These are phyloP conservation scores for Mamestra brassicae DNA, from an alignment of 2,888 invertebrate genomes.

Conservation along the genomic window DNA sequence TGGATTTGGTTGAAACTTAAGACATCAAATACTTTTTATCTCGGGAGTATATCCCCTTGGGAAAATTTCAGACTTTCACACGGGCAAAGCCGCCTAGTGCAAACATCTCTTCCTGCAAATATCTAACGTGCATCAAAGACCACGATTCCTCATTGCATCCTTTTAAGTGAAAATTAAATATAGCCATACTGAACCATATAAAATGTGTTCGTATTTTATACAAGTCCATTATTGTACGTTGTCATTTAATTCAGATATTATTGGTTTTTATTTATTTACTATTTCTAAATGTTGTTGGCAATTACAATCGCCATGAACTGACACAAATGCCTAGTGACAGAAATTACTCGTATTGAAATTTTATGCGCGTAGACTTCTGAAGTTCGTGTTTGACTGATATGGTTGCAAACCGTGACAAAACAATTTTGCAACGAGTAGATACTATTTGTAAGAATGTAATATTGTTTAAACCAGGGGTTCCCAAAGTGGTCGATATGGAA, in stretches of 20 bases:
- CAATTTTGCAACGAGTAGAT: background rate
- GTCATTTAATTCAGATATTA: constrained; percentile 29
- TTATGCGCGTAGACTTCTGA: constrained; percentile 2
- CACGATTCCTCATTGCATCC: background rate
- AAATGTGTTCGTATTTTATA: constrained; percentile 1
- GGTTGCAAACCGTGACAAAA: background rate
- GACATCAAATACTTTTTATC: too few relatives aligned
- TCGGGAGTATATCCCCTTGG: too few relatives aligned
- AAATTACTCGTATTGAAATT: background rate
- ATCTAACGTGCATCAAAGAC: background rate
- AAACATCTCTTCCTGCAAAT: background rate
- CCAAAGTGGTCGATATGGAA: too few relatives aligned
- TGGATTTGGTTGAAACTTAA: too few relatives aligned
- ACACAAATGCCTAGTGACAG: constrained; percentile 6
- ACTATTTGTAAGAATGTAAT: background rate
- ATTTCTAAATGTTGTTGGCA: background rate
- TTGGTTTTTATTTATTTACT: background rate
- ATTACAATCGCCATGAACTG: constrained; percentile 13
- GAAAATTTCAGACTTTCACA: too few relatives aligned
- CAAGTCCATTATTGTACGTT: background rate
- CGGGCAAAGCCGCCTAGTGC: background rate
- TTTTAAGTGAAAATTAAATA: constrained; percentile 10
- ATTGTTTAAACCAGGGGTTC: background rate
- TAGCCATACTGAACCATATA: background rate
- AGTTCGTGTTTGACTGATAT: background rate